Conservation (phyloP, 2,888 invertebrate species). For the Marronus borbonicus region DNA sequence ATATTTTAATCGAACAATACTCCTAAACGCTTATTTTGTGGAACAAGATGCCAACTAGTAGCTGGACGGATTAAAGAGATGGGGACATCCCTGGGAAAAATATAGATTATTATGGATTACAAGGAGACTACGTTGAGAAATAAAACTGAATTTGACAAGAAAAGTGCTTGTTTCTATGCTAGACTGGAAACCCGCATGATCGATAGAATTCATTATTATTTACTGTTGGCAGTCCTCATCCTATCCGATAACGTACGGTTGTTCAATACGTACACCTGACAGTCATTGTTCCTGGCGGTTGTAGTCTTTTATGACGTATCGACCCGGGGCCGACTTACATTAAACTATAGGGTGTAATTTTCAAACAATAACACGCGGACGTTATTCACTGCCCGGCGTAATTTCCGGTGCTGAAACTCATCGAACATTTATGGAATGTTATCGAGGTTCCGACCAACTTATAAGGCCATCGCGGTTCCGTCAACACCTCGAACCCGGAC, state of each 20-base stretch:
- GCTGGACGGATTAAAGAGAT: too few species aligned
- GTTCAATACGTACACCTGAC: constrained; percentile 12
- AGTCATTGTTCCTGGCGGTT: constrained; percentile 17
- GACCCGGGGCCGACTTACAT: constrained; percentile 16
- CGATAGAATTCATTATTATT: constrained; percentile 30
- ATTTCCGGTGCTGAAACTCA: constrained; percentile 42
- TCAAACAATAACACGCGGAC: constrained; percentile 39
- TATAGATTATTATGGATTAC: too few species aligned
- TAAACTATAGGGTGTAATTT: constrained; percentile 38
- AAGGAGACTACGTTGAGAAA: too few species aligned
- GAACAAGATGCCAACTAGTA: too few species aligned
- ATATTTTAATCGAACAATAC: too few species aligned
- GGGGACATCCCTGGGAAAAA: too few species aligned
- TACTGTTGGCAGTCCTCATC: constrained; percentile 3
- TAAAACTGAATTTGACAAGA: too few species aligned
- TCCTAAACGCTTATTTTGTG: too few species aligned
- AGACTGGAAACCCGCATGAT: neutral
- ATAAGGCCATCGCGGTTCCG: neutral
- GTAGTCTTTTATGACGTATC: constrained; percentile 19
- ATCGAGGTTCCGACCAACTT: constrained; percentile 16
- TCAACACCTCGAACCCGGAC: neutral
- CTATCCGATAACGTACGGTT: neutral
- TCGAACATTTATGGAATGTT: constrained; percentile 34
- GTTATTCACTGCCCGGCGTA: constrained; percentile 29
- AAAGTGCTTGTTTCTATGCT: too few species aligned